Evolutionary conservation across 1,140 invertebrate species (phyloP).

Genomic region (Eciton burchellii): DNA sequence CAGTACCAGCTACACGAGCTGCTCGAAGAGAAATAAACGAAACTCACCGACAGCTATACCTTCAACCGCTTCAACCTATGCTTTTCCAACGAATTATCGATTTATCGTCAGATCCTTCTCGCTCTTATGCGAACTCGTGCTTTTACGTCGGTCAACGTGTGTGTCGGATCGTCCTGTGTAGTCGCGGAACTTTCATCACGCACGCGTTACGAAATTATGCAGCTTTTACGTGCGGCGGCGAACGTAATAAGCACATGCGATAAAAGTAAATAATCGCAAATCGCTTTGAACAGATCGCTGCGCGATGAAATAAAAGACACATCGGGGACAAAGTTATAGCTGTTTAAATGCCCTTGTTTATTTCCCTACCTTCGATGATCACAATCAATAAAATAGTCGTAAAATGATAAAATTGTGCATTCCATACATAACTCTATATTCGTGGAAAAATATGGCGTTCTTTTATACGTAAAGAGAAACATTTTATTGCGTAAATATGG

Average conservation of each 20-base stretch:
- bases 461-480: no score
- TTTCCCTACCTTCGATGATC: not conserved
- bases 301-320: constrained; percentile 10
- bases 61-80: constrained; percentile 73
- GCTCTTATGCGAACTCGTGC: constrained; percentile 52
- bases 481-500: no score
- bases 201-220: constrained; percentile 67
- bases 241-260: constrained; percentile 1
- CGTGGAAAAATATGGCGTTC: no score
- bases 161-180: constrained; percentile 43
- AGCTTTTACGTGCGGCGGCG: not conserved
- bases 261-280: constrained; percentile 16
- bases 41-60: constrained; percentile 76
- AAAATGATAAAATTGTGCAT: no score
- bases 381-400: no score
- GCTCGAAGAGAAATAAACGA: constrained; percentile 79
- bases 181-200: constrained; percentile 68
- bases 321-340: not conserved
- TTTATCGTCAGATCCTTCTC: constrained; percentile 59
- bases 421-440: no score
- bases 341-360: not conserved
- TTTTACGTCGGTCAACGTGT: constrained; percentile 50
- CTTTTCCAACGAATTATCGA: constrained; percentile 68
- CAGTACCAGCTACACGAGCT: constrained; percentile 75
- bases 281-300: not conserved